These are phyloP conservation scores for Apodemus agrarius DNA, from an alignment of 2,797 vertebrate species.

Conservation along the genomic window DNA sequence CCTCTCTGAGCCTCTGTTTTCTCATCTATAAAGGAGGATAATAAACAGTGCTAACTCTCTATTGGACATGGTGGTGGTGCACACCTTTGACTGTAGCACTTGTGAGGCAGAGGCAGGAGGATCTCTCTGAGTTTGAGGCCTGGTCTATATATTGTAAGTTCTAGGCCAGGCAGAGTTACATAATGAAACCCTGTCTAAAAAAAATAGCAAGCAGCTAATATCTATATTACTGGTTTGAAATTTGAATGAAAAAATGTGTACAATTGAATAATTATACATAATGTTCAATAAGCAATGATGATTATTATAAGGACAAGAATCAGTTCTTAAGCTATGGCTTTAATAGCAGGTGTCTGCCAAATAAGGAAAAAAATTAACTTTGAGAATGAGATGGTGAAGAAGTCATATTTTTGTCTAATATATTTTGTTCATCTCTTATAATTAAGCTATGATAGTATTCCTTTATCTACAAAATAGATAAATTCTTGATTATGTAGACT, in stretches of 20 bases:
- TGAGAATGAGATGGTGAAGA: neutral
- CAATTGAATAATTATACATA: neutral
- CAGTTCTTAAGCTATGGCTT: constrained; percentile 31
- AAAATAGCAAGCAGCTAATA: neutral
- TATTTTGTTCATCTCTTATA: constrained; percentile 73
- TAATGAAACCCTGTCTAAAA: neutral
- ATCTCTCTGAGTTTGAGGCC: neutral
- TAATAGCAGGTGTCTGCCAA: constrained; percentile 53
- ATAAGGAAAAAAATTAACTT: constrained; percentile 60
- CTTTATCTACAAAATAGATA: constrained; percentile 74
- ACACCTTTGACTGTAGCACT: neutral
- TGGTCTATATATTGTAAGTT: neutral
- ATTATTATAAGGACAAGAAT: constrained; percentile 22
- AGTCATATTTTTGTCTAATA: constrained; percentile 56
- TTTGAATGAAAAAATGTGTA: constrained; percentile 40
- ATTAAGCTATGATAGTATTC: constrained; percentile 73
- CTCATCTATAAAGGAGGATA: neutral
- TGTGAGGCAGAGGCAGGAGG: neutral
- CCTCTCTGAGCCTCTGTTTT: constrained; percentile 16
- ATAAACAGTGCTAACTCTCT: neutral
- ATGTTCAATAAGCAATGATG: constrained; percentile 9
- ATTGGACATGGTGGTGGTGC: neutral
- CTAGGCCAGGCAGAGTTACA: neutral
- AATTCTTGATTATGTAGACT: constrained; percentile 77
- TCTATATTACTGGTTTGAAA: constrained; percentile 32